phyloP scores from a whole-genome alignment of 2,113 vertebrate genomes.

The Sarotherodon lohbergeri region DNA sequence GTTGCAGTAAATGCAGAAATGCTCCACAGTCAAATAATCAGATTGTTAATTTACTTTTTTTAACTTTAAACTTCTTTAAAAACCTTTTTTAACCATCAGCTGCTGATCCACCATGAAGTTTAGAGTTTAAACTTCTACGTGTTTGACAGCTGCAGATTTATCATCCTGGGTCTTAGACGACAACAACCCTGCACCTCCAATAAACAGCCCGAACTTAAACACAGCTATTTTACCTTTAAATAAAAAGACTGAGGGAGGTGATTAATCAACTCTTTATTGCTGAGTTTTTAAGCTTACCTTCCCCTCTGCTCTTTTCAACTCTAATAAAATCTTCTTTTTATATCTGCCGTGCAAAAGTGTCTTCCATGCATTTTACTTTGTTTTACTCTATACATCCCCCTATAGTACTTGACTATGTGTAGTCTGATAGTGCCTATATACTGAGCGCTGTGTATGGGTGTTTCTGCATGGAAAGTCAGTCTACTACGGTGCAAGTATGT shows the following conservation, averaged over 20 bases:
- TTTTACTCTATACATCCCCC: neutral
- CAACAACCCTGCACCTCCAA: fast-evolving
- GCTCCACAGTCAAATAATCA: neutral
- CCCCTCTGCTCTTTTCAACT: neutral
- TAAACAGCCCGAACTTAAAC: neutral
- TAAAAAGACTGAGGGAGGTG: neutral
- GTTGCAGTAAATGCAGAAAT: neutral
- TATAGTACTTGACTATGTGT: neutral
- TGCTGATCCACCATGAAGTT: neutral
- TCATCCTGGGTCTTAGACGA: neutral
- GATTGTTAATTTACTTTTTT: neutral
- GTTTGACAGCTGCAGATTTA: neutral
- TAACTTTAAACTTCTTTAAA: neutral
- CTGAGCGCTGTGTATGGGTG: neutral
- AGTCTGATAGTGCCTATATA: neutral
- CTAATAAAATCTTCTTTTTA: neutral
- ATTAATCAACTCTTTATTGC: neutral
- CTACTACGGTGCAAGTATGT: neutral
- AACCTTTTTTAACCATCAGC: neutral
- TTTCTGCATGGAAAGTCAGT: neutral
- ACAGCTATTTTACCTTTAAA: neutral
- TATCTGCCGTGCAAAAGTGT: neutral
- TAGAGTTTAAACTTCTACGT: neutral
- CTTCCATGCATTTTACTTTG: neutral
- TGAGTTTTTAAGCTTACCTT: neutral